phyloP scores from a whole-genome alignment of 2,113 vertebrate species.

The Mus pahari region DNA sequence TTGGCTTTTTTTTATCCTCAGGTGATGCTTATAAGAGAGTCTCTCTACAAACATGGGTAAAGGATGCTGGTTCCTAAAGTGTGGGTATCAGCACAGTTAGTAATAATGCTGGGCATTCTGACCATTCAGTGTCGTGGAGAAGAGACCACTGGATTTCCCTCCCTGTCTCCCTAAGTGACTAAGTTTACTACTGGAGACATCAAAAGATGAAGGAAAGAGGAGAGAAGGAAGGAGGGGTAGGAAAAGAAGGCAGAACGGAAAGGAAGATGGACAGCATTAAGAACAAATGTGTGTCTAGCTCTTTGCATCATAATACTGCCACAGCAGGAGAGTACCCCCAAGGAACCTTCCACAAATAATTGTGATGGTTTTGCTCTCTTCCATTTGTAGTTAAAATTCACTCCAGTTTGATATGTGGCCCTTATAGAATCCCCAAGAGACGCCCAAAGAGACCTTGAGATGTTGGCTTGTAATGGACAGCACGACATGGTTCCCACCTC shows the following conservation, averaged over 20 bases:
- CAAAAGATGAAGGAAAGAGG: not conserved
- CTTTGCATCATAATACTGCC: not conserved
- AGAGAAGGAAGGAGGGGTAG: not conserved
- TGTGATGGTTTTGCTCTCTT: not conserved
- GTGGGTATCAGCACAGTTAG: not conserved
- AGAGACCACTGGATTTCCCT: not conserved
- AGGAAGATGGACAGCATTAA: not conserved
- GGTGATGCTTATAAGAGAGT: too few relatives aligned
- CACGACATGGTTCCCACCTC: too few relatives aligned
- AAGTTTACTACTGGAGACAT: not conserved
- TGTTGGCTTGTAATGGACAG: not conserved
- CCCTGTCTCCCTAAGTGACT: not conserved
- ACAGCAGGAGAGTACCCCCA: not conserved
- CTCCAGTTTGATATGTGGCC: not conserved
- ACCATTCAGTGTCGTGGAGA: not conserved
- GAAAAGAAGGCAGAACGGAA: too few relatives aligned
- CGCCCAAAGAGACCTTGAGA: not conserved
- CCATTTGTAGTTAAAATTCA: not conserved
- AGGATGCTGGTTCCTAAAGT: not conserved
- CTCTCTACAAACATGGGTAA: not conserved
- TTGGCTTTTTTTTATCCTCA: too few relatives aligned
- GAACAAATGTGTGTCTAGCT: not conserved
- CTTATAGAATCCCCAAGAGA: not conserved
- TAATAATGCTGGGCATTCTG: not conserved
- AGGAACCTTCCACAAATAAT: not conserved